Percentiles rank a stretch among this genome's conserved stretches.
Conservation (phyloP, 2,888 invertebrate genomes). For the Eremobia ochroleuca region DNA sequence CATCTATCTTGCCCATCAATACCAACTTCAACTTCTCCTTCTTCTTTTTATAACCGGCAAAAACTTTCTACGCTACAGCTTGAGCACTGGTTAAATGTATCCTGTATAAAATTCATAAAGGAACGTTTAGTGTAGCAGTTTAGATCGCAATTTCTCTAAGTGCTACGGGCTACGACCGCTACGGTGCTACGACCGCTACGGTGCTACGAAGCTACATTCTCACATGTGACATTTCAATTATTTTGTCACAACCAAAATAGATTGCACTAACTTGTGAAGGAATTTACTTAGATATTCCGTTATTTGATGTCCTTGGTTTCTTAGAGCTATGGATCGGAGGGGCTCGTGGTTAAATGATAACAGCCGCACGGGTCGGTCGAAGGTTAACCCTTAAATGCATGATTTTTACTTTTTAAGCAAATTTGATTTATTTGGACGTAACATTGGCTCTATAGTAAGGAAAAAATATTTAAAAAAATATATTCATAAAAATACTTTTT, state of each 20-base stretch:
- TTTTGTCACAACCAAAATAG: constrained; percentile 64
- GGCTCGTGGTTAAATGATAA: background rate
- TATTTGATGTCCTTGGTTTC: constrained; percentile 6
- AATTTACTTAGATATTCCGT: constrained; percentile 21
- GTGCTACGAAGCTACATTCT: constrained; percentile 46
- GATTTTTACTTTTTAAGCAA: too few relatives aligned
- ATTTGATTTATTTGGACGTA: too few relatives aligned
- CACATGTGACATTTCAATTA: constrained; percentile 69
- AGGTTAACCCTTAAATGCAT: too few relatives aligned
- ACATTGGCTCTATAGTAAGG: too few relatives aligned
- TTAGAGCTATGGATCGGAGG: background rate
- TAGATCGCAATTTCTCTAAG: constrained; percentile 59
- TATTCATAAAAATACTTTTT: too few relatives aligned
- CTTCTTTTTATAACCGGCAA: too few relatives aligned
- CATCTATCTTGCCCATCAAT: too few relatives aligned
- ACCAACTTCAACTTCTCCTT: too few relatives aligned
- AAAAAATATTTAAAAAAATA: too few relatives aligned
- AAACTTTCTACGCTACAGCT: too few relatives aligned
- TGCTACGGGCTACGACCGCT: constrained; percentile 59
- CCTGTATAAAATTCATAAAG: constrained; percentile 64
- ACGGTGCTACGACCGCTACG: constrained; percentile 54
- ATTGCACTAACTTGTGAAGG: constrained; percentile 30
- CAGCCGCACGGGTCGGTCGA: background rate
- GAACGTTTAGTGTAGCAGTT: constrained; percentile 45
- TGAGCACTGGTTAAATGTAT: too few relatives aligned